Evolutionary conservation across 1,140 invertebrate species (phyloP).

Genomic region (Ditylenchus dipsaci): DNA sequence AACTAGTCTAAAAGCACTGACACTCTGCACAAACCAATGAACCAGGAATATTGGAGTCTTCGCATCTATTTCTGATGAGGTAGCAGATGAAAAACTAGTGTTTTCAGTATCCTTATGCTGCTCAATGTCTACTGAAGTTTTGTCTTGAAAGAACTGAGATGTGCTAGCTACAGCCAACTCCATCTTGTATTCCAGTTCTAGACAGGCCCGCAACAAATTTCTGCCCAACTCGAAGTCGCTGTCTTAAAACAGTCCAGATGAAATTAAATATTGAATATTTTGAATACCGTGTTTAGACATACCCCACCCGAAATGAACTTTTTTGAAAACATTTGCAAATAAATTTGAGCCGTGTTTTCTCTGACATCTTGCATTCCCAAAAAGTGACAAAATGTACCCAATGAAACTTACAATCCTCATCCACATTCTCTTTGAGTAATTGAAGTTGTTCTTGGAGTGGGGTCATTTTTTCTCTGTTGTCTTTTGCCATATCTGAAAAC

Average conservation of each 20-base stretch:
- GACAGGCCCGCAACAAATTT: neutral
- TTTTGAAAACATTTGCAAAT: too few species aligned
- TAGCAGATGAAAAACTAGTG: neutral
- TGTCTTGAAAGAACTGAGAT: neutral
- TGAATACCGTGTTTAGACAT: too few species aligned
- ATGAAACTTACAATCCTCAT: too few species aligned
- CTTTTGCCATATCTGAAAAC: neutral
- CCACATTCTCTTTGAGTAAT: neutral
- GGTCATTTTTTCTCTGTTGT: neutral
- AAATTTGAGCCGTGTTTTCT: too few species aligned
- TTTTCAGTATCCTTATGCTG: neutral
- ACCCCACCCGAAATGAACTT: too few species aligned
- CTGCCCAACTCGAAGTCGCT: neutral
- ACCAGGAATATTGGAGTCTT: neutral
- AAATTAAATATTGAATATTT: too few species aligned
- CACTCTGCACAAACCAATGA: neutral
- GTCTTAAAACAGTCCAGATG: too few species aligned
- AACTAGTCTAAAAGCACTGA: neutral
- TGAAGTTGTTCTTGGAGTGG: neutral
- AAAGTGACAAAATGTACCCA: too few species aligned
- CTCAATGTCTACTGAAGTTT: neutral
- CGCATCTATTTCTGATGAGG: neutral
- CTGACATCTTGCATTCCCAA: too few species aligned
- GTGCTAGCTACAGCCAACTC: neutral
- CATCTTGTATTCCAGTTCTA: neutral